phyloP scores from a whole-genome alignment of 2,113 vertebrate genomes.

The Octodon degus region DNA sequence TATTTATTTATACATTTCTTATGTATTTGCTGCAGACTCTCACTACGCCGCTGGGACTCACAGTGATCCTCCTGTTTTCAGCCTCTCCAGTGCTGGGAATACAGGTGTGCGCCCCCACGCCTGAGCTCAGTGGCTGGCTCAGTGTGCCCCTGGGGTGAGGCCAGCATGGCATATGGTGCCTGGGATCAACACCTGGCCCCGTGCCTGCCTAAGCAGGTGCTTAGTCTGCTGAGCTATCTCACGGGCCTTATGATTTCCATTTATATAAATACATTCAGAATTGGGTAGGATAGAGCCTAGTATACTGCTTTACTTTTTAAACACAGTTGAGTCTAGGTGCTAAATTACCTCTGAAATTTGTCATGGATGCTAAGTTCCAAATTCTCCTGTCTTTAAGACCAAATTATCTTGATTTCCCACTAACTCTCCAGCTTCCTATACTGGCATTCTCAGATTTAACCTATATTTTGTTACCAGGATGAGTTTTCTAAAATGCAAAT shows the following conservation, averaged over 20 bases:
- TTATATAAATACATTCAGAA: neutral
- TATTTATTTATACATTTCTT: too few species aligned
- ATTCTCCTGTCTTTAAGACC: neutral
- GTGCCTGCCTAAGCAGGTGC: too few species aligned
- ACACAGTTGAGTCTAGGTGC: neutral
- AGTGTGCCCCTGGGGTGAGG: too few species aligned
- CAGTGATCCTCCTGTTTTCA: too few species aligned
- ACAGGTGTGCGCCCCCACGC: too few species aligned
- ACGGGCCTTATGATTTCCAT: neutral
- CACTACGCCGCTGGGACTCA: too few species aligned
- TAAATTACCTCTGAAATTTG: neutral
- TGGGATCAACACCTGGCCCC: too few species aligned
- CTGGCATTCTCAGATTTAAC: neutral
- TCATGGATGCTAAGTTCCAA: neutral
- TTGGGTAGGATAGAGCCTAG: neutral
- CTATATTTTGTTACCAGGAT: neutral
- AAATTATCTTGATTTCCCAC: neutral
- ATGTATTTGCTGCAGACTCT: too few species aligned
- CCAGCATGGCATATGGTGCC: too few species aligned
- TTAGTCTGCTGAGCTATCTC: too few species aligned
- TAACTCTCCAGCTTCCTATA: neutral
- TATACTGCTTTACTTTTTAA: neutral
- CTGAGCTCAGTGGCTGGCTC: too few species aligned
- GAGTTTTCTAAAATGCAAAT: constrained; percentile 53
- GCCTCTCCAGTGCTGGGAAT: too few species aligned